Evolutionary conservation across 2,113 vertebrate genomes (phyloP).

Genomic region (Loxodonta africana): DNA sequence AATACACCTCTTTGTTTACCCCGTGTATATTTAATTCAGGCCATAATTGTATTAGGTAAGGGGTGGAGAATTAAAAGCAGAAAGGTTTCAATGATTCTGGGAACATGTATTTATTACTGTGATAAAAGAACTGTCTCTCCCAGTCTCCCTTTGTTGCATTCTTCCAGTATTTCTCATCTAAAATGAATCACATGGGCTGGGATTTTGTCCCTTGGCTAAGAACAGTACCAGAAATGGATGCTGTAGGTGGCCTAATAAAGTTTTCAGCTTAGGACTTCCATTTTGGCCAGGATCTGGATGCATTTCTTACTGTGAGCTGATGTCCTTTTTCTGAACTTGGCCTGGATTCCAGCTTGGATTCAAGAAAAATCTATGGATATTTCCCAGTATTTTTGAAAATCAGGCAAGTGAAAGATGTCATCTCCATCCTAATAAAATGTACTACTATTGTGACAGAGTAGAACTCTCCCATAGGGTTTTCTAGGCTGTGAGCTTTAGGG

Average conservation of each 20-base stretch:
- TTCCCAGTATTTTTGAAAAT: not conserved
- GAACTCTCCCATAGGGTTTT: too few species aligned
- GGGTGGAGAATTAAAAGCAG: not conserved
- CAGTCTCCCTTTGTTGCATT: not conserved
- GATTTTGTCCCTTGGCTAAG: not conserved
- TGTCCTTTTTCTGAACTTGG: not conserved
- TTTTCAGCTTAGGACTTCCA: not conserved
- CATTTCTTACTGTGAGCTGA: not conserved
- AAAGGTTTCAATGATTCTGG: conserved; percentile 7
- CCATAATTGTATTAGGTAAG: conserved; percentile 64
- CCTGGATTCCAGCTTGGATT: not conserved
- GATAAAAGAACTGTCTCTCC: conserved; percentile 55
- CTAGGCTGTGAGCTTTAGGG: too few species aligned
- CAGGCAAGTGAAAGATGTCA: not conserved
- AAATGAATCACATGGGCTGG: conserved; percentile 10
- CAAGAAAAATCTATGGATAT: not conserved
- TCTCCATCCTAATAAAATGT: not conserved
- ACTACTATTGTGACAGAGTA: not conserved
- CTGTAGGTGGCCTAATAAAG: not conserved
- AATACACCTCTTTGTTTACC: conserved; percentile 62
- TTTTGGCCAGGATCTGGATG: not conserved
- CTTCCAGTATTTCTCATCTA: not conserved
- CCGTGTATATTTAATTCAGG: conserved; percentile 55
- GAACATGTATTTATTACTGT: conserved; percentile 58
- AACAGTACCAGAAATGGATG: not conserved